Percentiles rank a stretch among this genome's conserved stretches.
Evolutionary conservation across 2,113 vertebrate genomes (phyloP).

Genomic region (Labeo catla): DNA sequence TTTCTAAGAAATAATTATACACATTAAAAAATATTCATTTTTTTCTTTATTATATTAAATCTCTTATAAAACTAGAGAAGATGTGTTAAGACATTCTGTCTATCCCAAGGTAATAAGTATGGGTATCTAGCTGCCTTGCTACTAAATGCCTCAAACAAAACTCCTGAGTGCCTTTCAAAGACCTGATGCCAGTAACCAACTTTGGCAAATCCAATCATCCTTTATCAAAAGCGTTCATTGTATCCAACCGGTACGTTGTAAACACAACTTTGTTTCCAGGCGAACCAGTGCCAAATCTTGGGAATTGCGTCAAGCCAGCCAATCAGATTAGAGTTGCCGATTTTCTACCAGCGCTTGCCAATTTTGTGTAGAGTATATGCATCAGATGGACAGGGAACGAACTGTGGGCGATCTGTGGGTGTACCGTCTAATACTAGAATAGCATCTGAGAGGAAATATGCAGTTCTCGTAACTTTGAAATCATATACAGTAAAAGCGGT

Average conservation of each 20-base stretch:
- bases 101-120: neutral
- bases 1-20: no score
- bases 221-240: neutral
- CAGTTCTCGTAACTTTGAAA: neutral
- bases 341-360: neutral
- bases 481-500: neutral
- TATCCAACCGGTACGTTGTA: neutral
- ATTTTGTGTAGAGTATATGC: neutral
- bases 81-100: neutral
- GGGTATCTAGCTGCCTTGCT: neutral
- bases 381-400: neutral
- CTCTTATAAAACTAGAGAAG: neutral
- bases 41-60: no score
- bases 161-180: neutral
- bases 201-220: conserved; percentile 16
- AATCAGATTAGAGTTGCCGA: conserved; percentile 10
- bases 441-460: neutral
- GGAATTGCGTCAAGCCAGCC: neutral
- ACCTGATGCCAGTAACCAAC: conserved; percentile 18
- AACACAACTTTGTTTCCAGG: conserved; percentile 1
- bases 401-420: conserved; percentile 5
- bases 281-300: conserved; percentile 19
- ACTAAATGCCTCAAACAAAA: neutral
- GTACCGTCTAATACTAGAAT: neutral
- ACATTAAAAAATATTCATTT: no score